phyloP scores from a whole-genome alignment of 2,797 vertebrate species.

The Propithecus perrieri region DNA sequence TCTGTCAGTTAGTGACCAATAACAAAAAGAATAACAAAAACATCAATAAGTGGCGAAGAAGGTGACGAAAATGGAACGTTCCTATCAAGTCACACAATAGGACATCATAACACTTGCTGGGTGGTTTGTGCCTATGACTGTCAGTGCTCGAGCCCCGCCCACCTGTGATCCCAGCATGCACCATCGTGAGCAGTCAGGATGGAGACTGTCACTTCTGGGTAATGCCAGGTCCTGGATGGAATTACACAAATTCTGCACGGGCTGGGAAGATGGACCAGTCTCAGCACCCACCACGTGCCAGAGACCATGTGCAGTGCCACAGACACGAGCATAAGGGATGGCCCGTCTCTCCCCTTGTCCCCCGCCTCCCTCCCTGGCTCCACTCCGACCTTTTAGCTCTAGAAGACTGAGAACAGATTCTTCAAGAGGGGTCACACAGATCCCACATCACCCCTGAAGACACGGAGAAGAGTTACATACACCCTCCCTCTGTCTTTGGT shows the following conservation, averaged over 20 bases:
- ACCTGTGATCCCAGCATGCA: fast-evolving
- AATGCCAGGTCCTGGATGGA: background rate
- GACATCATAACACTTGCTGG: too few species aligned
- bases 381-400: too few species aligned
- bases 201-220: fast-evolving
- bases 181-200: fast-evolving
- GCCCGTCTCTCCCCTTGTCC: fast-evolving
- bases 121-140: background rate
- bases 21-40: background rate
- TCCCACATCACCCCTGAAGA: background rate
- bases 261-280: background rate
- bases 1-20: background rate
- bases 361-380: background rate
- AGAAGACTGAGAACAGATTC: background rate
- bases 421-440: background rate
- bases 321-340: background rate
- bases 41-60: background rate
- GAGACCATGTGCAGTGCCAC: background rate
- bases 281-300: fast-evolving
- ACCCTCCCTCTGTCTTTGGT: background rate
- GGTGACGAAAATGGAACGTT: background rate
- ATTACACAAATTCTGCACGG: too few species aligned
- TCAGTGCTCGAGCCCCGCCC: background rate
- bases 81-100: background rate
- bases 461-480: too few species aligned